Percentiles rank a stretch among this genome's conserved stretches.
Evolutionary conservation across 2,797 vertebrate genomes (phyloP).

Genomic region (Hafferia zeledoni): DNA sequence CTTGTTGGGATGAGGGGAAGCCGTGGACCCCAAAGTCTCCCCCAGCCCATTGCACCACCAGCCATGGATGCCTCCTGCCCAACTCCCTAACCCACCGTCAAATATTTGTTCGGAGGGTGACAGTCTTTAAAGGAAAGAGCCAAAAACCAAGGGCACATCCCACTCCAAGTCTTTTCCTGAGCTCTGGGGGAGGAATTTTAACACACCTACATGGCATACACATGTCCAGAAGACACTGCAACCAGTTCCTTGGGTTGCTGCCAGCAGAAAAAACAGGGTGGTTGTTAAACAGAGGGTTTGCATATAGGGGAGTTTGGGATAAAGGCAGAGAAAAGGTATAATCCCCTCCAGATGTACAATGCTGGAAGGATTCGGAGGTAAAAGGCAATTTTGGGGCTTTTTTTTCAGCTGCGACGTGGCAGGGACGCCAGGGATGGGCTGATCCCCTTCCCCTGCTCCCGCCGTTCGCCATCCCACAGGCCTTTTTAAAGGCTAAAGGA

Average conservation of each 20-base stretch:
- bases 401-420: background rate
- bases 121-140: background rate
- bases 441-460: background rate
- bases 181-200: background rate
- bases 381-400: background rate
- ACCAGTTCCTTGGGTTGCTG: background rate
- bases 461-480: background rate
- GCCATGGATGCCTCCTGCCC: background rate
- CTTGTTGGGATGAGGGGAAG: background rate
- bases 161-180: background rate
- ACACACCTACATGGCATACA: background rate
- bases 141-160: background rate
- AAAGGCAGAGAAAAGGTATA: background rate
- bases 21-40: background rate
- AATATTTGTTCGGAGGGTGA: background rate
- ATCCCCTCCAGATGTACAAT: background rate
- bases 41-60: background rate
- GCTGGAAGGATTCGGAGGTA: background rate
- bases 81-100: background rate
- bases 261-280: background rate
- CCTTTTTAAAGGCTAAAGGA: constrained; percentile 28
- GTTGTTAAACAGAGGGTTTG: background rate
- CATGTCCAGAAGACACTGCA: background rate
- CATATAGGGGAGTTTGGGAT: background rate
- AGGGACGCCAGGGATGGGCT: background rate